Evolutionary conservation across 2,797 vertebrate species (phyloP).

Genomic region (Sebastes kiyomatsui): DNA sequence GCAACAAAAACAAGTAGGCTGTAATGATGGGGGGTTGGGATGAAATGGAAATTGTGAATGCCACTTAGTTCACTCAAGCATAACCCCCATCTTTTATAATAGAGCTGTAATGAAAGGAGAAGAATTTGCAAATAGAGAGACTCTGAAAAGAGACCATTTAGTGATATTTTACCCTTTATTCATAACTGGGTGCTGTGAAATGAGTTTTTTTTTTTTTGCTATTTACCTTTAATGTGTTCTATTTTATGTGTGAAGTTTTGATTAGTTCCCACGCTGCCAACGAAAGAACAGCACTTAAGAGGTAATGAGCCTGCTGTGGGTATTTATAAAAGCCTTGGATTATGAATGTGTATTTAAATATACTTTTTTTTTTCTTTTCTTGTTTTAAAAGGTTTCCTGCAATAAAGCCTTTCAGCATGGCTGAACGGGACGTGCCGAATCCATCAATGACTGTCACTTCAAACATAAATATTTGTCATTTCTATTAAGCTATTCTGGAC

Average conservation of each 20-base stretch:
- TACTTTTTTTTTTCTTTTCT: conserved; percentile 23
- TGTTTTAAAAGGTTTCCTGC: conserved; percentile 54
- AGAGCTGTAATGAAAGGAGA: conserved; percentile 33
- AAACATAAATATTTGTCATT: conserved; percentile 13
- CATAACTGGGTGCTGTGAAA: conserved; percentile 13
- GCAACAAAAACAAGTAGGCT: not conserved
- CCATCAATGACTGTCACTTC: conserved; percentile 10
- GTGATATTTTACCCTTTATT: conserved; percentile 42
- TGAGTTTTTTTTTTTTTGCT: not conserved
- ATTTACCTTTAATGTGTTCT: conserved; percentile 26
- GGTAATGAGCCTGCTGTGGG: conserved; percentile 2
- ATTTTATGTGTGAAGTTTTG: not conserved
- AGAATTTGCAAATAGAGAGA: conserved; percentile 8
- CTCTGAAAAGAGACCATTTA: not conserved
- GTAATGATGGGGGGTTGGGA: not conserved
- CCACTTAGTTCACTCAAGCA: conserved; percentile 15
- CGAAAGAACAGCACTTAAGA: not conserved
- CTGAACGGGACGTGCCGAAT: conserved; percentile 7
- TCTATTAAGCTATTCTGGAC: conserved; percentile 21
- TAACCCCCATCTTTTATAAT: conserved; percentile 11
- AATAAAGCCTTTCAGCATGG: conserved; percentile 14
- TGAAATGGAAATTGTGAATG: conserved; percentile 43
- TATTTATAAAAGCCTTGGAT: conserved; percentile 17
- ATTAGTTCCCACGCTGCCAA: not conserved
- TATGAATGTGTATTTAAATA: conserved; percentile 14